Conservation (phyloP, 2,113 vertebrate genomes). For the Stomatorhinus ivindoensis region DNA sequence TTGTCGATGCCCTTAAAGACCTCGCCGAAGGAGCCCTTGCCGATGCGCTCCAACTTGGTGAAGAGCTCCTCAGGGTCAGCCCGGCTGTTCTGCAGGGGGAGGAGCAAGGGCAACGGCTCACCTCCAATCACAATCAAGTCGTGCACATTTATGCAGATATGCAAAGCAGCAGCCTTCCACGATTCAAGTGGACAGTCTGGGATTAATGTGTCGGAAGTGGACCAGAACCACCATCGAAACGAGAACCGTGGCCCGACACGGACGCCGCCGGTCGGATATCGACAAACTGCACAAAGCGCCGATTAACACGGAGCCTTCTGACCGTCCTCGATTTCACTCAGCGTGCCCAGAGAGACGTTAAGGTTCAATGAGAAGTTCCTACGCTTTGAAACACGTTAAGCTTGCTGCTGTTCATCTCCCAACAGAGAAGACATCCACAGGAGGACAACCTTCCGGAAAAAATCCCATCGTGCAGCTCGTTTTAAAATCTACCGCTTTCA, state of each 20-base stretch:
- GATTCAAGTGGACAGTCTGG: not conserved
- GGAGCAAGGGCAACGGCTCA: not conserved
- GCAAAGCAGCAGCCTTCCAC: not conserved
- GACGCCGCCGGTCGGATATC: not conserved
- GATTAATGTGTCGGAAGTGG: not conserved
- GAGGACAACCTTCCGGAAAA: not conserved
- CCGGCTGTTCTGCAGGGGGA: slow-evolving; percentile 61
- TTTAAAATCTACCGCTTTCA: not conserved
- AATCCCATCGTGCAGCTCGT: not conserved
- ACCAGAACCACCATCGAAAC: not conserved
- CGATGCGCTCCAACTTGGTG: slow-evolving; percentile 81
- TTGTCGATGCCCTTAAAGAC: slow-evolving; percentile 89
- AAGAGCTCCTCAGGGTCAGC: slow-evolving; percentile 81
- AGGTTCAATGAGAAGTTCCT: not conserved
- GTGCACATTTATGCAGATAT: not conserved
- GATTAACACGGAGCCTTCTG: not conserved
- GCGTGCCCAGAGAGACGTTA: not conserved
- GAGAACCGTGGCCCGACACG: not conserved
- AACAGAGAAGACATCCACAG: not conserved
- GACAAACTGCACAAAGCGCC: not conserved
- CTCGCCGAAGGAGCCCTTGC: slow-evolving; percentile 85
- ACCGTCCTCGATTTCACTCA: not conserved
- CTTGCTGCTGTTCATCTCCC: not conserved
- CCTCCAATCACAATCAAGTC: not conserved
- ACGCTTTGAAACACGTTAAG: not conserved